These are phyloP conservation scores for Pongo pygmaeus DNA, from an alignment of 2,113 vertebrate genomes.

Conservation along the genomic window DNA sequence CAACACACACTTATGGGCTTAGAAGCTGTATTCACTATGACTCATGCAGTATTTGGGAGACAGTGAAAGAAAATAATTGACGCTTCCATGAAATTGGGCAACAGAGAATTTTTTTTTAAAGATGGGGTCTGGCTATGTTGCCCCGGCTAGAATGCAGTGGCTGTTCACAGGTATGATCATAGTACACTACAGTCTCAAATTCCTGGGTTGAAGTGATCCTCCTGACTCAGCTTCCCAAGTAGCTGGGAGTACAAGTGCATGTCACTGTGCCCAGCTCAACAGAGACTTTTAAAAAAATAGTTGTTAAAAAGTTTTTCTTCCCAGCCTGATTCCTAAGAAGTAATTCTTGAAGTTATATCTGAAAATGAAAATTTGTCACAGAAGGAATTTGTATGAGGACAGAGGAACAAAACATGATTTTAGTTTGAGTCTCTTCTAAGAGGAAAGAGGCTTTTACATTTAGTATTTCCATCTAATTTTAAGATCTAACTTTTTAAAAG, in stretches of 20 bases:
- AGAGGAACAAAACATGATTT: neutral
- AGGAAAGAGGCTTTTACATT: neutral
- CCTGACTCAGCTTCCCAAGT: neutral
- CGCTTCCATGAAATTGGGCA: neutral
- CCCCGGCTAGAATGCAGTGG: neutral
- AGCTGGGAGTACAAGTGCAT: neutral
- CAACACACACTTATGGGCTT: neutral
- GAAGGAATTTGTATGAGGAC: neutral
- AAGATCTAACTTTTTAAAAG: neutral
- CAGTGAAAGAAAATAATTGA: neutral
- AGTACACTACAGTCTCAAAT: neutral
- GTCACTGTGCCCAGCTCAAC: neutral
- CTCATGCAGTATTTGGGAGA: neutral
- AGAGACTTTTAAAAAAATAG: neutral
- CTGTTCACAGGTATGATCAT: neutral
- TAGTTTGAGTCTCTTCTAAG: neutral
- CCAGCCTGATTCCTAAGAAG: neutral
- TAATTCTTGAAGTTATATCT: slow-evolving; percentile 1
- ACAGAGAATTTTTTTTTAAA: neutral
- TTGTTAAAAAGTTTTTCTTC: neutral
- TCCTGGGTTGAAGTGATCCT: neutral
- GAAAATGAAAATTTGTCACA: neutral
- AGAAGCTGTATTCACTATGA: neutral
- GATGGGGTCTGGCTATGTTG: neutral
- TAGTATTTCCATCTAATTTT: neutral